Conservation (phyloP, 1,140 invertebrate genomes). For the Pygmarrhopalites habei region DNA sequence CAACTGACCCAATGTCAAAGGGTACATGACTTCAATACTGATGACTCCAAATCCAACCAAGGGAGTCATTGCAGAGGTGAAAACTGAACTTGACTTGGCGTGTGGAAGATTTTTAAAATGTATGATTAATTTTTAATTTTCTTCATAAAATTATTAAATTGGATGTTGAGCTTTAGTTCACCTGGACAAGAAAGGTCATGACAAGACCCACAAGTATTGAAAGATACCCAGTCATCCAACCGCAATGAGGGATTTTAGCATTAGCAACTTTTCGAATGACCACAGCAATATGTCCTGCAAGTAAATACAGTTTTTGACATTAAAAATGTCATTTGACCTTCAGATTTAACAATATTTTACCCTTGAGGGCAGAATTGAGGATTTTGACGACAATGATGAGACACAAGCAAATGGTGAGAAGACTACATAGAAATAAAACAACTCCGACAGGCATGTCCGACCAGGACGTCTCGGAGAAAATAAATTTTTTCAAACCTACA, state of each 20-base stretch:
- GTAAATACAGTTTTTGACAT: too few species aligned
- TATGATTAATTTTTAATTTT: too few species aligned
- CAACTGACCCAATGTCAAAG: conserved; percentile 51
- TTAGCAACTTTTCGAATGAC: conserved; percentile 52
- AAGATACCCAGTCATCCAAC: conserved; percentile 50
- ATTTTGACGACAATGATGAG: conserved; percentile 54
- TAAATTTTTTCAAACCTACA: too few species aligned
- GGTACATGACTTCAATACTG: conserved; percentile 56
- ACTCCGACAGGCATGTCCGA: not conserved
- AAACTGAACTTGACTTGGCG: conserved; percentile 57
- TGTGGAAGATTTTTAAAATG: too few species aligned
- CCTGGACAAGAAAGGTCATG: conserved; percentile 57
- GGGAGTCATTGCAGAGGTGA: conserved; percentile 58
- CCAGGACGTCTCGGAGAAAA: too few species aligned
- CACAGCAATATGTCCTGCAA: conserved; percentile 48
- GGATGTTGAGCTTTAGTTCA: too few species aligned
- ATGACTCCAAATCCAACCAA: conserved; percentile 57
- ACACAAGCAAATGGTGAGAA: conserved; percentile 49
- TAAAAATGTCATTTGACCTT: too few species aligned
- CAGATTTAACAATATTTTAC: too few species aligned
- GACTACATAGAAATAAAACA: conserved; percentile 44
- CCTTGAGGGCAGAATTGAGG: conserved; percentile 45
- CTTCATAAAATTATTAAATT: too few species aligned
- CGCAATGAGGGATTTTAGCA: conserved; percentile 48
- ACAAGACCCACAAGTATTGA: conserved; percentile 52